Percentiles rank a stretch among this genome's conserved stretches.
Evolutionary conservation across 1,140 invertebrate species (phyloP).

Genomic region (Dendroctonus valens): DNA sequence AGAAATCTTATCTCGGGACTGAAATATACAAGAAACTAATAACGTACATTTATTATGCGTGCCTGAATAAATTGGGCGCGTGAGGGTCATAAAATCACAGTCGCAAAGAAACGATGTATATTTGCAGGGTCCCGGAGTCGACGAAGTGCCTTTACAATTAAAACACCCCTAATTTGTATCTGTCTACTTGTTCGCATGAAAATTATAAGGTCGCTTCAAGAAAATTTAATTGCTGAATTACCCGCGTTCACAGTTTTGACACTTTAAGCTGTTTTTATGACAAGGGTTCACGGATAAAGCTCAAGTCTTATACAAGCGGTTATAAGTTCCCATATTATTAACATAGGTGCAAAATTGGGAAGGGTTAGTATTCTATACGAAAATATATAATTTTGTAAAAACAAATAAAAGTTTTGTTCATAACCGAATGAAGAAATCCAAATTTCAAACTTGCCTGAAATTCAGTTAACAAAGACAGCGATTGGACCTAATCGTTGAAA

Average conservation of each 20-base stretch:
- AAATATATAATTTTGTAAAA: too few relatives aligned
- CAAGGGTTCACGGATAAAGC: constrained; percentile 2
- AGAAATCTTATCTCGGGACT: background rate
- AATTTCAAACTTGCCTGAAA: too few relatives aligned
- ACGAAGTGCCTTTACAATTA: constrained; percentile 28
- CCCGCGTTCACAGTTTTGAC: constrained; percentile 1
- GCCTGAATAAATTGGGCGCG: constrained; percentile 22
- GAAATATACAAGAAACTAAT: constrained; percentile 22
- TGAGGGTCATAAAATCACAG: constrained; percentile 26
- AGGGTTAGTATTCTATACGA: too few relatives aligned
- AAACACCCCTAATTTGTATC: constrained; percentile 23
- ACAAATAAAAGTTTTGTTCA: too few relatives aligned
- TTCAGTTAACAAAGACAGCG: too few relatives aligned
- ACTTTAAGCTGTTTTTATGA: constrained; percentile 15
- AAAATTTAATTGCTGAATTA: constrained; percentile 24
- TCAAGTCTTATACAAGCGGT: constrained; percentile 4
- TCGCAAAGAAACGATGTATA: constrained; percentile 13
- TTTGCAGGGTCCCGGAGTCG: constrained; percentile 19
- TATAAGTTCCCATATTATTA: constrained; percentile 2
- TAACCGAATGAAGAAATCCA: too few relatives aligned
- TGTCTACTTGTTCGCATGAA: constrained; percentile 22
- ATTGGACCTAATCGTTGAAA: too few relatives aligned
- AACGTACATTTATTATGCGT: constrained; percentile 29
- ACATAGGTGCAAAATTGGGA: too few relatives aligned
- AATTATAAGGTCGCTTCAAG: constrained; percentile 23